phyloP scores from a whole-genome alignment of 2,113 vertebrate species.

The Phodopus roborovskii region DNA sequence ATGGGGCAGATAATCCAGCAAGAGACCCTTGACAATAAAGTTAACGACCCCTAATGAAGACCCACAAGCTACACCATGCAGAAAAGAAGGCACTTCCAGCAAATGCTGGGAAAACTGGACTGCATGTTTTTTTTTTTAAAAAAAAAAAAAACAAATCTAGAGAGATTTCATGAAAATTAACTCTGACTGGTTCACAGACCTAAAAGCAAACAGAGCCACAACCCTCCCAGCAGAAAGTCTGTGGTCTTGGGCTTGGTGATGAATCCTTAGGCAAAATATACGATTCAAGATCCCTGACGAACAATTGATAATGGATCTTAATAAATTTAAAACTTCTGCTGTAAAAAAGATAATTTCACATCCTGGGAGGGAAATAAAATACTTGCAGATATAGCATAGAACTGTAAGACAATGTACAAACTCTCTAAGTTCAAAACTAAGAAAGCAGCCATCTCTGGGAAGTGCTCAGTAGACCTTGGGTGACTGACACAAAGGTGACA shows the following conservation, averaged over 20 bases:
- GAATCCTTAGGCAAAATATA: neutral
- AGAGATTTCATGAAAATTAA: neutral
- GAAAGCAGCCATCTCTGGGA: neutral
- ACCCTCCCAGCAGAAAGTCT: neutral
- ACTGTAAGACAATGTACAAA: neutral
- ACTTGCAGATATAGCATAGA: neutral
- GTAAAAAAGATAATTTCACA: neutral
- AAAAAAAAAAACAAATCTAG: neutral
- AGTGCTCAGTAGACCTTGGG: neutral
- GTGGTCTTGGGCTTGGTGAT: neutral
- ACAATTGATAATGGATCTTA: accelerated
- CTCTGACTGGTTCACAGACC: neutral
- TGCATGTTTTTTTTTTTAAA: neutral
- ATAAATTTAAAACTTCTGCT: neutral
- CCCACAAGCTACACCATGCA: neutral
- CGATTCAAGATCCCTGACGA: neutral
- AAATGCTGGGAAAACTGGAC: neutral
- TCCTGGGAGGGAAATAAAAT: neutral
- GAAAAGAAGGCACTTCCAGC: neutral
- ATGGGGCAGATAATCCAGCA: neutral
- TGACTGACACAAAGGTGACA: neutral
- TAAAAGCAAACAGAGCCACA: neutral
- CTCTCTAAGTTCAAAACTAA: neutral
- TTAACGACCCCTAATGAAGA: neutral
- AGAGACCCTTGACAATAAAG: accelerated